Conservation (phyloP, 2,888 invertebrate species). For the Synergus japonicus region DNA sequence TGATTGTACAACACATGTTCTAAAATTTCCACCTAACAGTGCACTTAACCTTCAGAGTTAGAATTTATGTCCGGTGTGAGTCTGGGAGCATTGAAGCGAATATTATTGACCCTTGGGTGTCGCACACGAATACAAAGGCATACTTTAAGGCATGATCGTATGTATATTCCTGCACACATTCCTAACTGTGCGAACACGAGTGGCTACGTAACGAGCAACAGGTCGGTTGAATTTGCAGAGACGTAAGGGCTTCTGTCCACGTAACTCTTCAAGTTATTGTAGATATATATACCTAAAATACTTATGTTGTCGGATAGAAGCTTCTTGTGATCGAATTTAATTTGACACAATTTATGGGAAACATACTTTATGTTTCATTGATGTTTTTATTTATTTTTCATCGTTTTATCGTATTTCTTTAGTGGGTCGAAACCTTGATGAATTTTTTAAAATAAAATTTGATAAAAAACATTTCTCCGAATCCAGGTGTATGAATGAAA, state of each 20-base stretch:
- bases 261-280: neutral
- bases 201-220: conserved; percentile 53
- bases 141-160: neutral
- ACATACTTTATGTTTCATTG: neutral
- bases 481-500: neutral
- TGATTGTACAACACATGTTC: neutral
- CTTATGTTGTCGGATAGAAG: neutral
- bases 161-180: neutral
- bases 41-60: conserved; percentile 19
- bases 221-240: conserved; percentile 52
- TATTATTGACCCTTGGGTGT: conserved; percentile 2
- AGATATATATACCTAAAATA: neutral
- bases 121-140: neutral
- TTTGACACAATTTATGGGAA: neutral
- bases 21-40: neutral
- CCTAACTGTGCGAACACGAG: conserved; percentile 13
- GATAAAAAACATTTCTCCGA: neutral
- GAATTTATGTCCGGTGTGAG: neutral
- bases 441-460: neutral
- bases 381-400: neutral
- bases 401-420: neutral
- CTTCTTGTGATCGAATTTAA: no score
- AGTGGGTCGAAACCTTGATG: neutral
- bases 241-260: conserved; percentile 44
- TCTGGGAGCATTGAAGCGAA: neutral